Evolutionary conservation across 2,888 invertebrate genomes (phyloP).

Genomic region (Metopia argyrocephala): DNA sequence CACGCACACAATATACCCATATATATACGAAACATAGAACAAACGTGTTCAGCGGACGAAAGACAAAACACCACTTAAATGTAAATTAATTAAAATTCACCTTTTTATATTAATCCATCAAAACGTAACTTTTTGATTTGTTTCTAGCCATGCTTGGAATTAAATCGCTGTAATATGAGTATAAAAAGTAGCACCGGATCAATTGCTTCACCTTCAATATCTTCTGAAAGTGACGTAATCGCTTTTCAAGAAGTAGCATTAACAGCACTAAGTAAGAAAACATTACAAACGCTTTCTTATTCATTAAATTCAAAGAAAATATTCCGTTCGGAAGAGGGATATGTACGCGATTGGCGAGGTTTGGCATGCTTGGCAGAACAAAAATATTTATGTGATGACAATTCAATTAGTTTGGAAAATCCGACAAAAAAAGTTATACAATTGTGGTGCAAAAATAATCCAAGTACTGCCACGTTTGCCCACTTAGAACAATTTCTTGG

Average conservation of each 20-base stretch:
- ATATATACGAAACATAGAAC: too few species aligned
- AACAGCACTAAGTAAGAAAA: constrained; percentile 76
- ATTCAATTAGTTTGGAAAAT: constrained; percentile 75
- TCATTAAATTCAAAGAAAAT: constrained; percentile 84
- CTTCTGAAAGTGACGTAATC: constrained; percentile 37
- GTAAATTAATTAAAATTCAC: too few species aligned
- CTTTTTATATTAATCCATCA: too few species aligned
- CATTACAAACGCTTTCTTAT: constrained; percentile 80
- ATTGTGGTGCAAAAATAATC: constrained; percentile 79
- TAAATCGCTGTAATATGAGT: constrained; percentile 48
- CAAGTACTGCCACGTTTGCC: constrained; percentile 81
- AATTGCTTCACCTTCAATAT: constrained; percentile 43
- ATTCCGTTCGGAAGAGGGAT: constrained; percentile 82
- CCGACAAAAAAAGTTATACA: constrained; percentile 82
- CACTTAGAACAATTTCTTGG: constrained; percentile 82
- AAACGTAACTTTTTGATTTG: too few species aligned
- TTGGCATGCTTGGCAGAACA: constrained; percentile 83
- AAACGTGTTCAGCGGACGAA: too few species aligned
- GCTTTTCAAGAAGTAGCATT: constrained; percentile 78
- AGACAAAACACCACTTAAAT: too few species aligned
- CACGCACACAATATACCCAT: too few species aligned
- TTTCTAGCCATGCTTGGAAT: too few species aligned
- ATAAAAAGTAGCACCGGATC: constrained; percentile 24
- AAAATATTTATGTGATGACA: constrained; percentile 79
- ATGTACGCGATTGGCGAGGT: constrained; percentile 87